Conservation (phyloP, 2,113 vertebrate genomes). For the Cyprinodon tularosa region DNA sequence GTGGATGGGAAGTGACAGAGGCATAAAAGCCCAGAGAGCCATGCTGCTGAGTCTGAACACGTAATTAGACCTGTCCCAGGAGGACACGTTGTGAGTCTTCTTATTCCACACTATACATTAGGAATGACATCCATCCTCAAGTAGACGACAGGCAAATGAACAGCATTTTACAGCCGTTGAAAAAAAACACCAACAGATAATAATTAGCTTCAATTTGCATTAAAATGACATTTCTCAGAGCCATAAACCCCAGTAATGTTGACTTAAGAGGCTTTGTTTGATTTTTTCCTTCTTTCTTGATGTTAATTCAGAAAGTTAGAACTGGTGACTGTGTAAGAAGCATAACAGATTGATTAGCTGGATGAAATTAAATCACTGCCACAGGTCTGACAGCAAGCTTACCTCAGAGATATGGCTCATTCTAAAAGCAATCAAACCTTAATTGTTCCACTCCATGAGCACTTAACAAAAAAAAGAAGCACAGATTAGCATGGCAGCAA, state of each 20-base stretch:
- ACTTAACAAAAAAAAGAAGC: constrained; percentile 64
- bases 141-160: constrained; percentile 46
- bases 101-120: constrained; percentile 74
- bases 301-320: constrained; percentile 21
- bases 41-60: constrained; percentile 77
- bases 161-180: constrained; percentile 32
- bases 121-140: constrained; percentile 66
- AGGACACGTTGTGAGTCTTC: constrained; percentile 69
- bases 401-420: constrained; percentile 75
- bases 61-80: constrained; percentile 79
- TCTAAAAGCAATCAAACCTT: constrained; percentile 80
- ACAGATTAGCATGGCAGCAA: constrained; percentile 72
- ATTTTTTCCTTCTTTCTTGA: constrained; percentile 4
- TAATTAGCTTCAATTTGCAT: constrained; percentile 50
- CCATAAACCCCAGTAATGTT: constrained; percentile 32
- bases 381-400: constrained; percentile 75
- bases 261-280: constrained; percentile 18
- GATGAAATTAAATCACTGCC: constrained; percentile 77
- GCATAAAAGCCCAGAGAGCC: constrained; percentile 75
- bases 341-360: constrained; percentile 75
- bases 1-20: constrained; percentile 79
- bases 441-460: constrained; percentile 80
- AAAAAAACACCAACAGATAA: constrained; percentile 10
- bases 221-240: constrained; percentile 31
- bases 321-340: constrained; percentile 40